These are phyloP conservation scores for Anguilla anguilla DNA, from an alignment of 2,797 vertebrate genomes.

Conservation along the genomic window DNA sequence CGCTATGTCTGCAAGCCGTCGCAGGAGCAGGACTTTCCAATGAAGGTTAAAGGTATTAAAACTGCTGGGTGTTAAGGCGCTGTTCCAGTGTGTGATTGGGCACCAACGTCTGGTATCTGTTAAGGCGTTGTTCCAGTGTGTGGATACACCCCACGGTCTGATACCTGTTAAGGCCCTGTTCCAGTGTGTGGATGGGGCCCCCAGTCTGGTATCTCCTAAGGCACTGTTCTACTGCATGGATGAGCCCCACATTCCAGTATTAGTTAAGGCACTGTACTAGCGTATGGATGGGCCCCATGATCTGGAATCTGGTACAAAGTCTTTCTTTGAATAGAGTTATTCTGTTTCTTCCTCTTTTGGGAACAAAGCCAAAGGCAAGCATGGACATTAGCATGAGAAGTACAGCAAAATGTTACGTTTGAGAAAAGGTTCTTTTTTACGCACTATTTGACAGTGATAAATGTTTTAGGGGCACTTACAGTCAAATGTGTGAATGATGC, in stretches of 20 bases:
- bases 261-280: constrained; percentile 13
- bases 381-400: background rate
- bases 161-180: background rate
- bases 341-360: background rate
- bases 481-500: background rate
- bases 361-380: background rate
- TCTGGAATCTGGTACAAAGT: background rate
- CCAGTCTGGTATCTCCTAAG: background rate
- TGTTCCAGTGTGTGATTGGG: constrained; percentile 55
- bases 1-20: background rate
- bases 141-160: background rate
- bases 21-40: background rate
- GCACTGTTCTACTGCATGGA: too few relatives aligned
- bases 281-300: background rate
- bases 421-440: background rate
- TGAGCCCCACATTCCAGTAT: too few relatives aligned
- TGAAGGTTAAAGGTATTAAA: background rate
- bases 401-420: background rate
- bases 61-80: background rate
- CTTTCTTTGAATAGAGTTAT: background rate
- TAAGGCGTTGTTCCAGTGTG: background rate
- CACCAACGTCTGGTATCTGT: background rate
- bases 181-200: background rate
- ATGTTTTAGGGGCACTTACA: background rate
- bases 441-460: background rate